phyloP scores from a whole-genome alignment of 2,113 vertebrate genomes.

The Tupaia chinensis region DNA sequence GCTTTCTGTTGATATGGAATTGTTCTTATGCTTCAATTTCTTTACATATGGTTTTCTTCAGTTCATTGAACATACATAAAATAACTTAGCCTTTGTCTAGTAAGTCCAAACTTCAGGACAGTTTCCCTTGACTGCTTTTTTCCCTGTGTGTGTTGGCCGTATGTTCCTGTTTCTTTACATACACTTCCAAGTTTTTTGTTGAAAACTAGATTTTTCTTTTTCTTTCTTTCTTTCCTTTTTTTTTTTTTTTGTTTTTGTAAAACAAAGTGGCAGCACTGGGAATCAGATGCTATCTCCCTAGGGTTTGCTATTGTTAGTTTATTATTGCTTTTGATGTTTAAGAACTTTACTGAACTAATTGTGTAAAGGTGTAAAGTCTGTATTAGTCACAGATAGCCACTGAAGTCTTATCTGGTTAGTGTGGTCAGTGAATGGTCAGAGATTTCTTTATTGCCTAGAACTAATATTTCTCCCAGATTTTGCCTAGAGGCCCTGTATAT shows the following conservation, averaged over 20 bases:
- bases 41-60: neutral
- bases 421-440: neutral
- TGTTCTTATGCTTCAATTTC: neutral
- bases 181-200: neutral
- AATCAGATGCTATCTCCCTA: neutral
- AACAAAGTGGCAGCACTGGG: neutral
- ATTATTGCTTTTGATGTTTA: neutral
- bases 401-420: neutral
- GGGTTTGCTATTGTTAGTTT: neutral
- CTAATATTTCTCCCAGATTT: neutral
- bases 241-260: neutral
- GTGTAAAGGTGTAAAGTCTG: neutral
- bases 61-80: neutral
- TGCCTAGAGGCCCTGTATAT: neutral
- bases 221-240: too few species aligned
- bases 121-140: neutral
- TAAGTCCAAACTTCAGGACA: neutral
- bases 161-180: neutral
- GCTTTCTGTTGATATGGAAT: neutral
- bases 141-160: neutral
- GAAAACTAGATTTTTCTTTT: neutral
- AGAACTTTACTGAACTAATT: neutral
- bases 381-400: neutral
- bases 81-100: neutral
- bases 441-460: neutral